Evolutionary conservation across 1,140 invertebrate genomes (phyloP).

Genomic region (Lucilia cuprina): DNA sequence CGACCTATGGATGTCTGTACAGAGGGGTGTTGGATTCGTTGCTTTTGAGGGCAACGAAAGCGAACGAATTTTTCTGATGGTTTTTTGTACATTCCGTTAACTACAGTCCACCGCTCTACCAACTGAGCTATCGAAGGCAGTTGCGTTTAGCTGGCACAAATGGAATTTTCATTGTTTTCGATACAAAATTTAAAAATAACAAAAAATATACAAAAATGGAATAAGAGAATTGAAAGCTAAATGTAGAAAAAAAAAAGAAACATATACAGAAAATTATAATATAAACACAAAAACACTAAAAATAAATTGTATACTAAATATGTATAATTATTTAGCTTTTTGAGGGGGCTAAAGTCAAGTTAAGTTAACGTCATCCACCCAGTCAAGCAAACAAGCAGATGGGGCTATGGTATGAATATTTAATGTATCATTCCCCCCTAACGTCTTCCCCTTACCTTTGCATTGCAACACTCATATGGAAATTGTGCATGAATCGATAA

Average conservation of each 20-base stretch:
- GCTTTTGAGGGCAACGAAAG: slow-evolving; percentile 24
- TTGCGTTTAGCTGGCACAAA: neutral
- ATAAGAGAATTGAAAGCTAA: neutral
- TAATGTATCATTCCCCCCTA: too few species aligned
- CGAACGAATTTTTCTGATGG: slow-evolving; percentile 16
- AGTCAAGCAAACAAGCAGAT: too few species aligned
- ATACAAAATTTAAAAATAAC: neutral
- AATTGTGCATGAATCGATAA: too few species aligned
- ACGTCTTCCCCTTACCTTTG: too few species aligned
- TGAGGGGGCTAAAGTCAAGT: too few species aligned
- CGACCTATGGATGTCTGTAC: slow-evolving; percentile 70
- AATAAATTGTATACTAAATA: too few species aligned
- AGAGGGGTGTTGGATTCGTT: neutral
- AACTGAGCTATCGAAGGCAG: slow-evolving; percentile 44
- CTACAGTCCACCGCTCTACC: slow-evolving; percentile 53
- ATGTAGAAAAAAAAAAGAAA: neutral
- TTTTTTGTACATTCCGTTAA: slow-evolving; percentile 11
- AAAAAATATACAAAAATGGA: neutral
- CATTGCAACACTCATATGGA: too few species aligned
- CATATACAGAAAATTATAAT: neutral
- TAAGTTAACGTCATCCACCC: too few species aligned
- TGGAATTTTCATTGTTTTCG: neutral
- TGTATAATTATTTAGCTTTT: too few species aligned
- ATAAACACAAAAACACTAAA: too few species aligned
- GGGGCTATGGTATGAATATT: too few species aligned